Conservation (phyloP, 2,888 invertebrate species). For the Ornithoptera alexandrae region DNA sequence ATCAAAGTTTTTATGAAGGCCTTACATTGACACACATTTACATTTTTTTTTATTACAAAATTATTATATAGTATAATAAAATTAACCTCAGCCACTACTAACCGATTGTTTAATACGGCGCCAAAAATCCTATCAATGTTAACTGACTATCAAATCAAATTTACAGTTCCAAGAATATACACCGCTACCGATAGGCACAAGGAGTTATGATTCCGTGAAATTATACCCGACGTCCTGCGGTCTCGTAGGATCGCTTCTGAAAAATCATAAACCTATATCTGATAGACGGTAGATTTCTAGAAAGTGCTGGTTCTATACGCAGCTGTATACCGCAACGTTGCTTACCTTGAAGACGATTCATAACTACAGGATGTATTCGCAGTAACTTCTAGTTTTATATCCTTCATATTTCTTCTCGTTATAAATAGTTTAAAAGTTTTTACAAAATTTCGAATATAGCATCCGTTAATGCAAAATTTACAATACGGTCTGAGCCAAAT, state of each 20-base stretch:
- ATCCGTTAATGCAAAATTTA: neutral
- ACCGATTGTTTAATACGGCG: slow-evolving; percentile 12
- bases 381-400: slow-evolving; percentile 9
- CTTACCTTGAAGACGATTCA: slow-evolving; percentile 16
- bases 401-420: slow-evolving; percentile 9
- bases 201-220: slow-evolving; percentile 56
- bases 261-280: slow-evolving; percentile 69
- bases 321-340: slow-evolving; percentile 10
- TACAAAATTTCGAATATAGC: neutral
- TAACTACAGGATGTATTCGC: slow-evolving; percentile 9
- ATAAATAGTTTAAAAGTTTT: neutral
- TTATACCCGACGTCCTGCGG: slow-evolving; percentile 38
- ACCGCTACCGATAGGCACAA: slow-evolving; percentile 13
- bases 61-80: neutral
- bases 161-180: slow-evolving; percentile 22
- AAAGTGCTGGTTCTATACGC: slow-evolving; percentile 24
- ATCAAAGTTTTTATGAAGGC: too few species aligned
- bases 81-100: slow-evolving; percentile 7
- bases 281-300: slow-evolving; percentile 32
- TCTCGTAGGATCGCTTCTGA: slow-evolving; percentile 49
- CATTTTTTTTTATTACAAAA: too few species aligned
- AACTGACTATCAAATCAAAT: slow-evolving; percentile 19
- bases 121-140: slow-evolving; percentile 19
- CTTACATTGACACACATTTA: too few species aligned
- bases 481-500: neutral